phyloP scores from a whole-genome alignment of 2,888 invertebrate species.

The Leptothorax acervorum region DNA sequence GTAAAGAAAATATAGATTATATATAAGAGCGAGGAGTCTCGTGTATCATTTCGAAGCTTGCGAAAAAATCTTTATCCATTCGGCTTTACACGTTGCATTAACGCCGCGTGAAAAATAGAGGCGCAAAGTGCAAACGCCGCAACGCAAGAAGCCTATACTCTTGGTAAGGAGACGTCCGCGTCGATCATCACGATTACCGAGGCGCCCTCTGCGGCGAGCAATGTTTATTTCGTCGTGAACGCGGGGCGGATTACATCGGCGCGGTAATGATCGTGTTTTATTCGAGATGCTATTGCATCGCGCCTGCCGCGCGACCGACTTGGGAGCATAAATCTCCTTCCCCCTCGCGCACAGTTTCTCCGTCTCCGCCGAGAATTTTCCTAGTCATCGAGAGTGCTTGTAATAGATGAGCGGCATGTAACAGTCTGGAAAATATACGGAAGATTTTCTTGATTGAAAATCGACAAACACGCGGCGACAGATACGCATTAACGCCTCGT shows the following conservation, averaged over 20 bases:
- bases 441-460: conserved; percentile 24
- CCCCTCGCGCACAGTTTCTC: conserved; percentile 25
- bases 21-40: not conserved
- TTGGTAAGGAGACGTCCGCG: conserved; percentile 5
- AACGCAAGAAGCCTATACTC: conserved; percentile 15
- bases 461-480: not conserved
- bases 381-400: conserved; percentile 48
- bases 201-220: conserved; percentile 42
- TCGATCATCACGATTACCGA: conserved; percentile 39
- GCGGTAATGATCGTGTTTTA: conserved; percentile 69
- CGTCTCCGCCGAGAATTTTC: conserved; percentile 7
- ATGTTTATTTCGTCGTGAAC: conserved; percentile 66
- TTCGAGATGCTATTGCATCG: conserved; percentile 50
- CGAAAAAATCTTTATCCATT: not conserved
- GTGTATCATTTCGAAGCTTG: conserved; percentile 19
- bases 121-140: conserved; percentile 20
- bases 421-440: conserved; percentile 34
- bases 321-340: conserved; percentile 36
- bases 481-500: conserved; percentile 16
- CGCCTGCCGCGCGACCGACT: not conserved
- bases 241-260: conserved; percentile 65
- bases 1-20: not conserved
- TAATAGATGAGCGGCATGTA: conserved; percentile 31
- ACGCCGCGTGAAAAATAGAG: conserved; percentile 10
- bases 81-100: conserved; percentile 44